Evolutionary conservation across 2,797 vertebrate species (phyloP).

Genomic region (Knipowitschia caucasica): DNA sequence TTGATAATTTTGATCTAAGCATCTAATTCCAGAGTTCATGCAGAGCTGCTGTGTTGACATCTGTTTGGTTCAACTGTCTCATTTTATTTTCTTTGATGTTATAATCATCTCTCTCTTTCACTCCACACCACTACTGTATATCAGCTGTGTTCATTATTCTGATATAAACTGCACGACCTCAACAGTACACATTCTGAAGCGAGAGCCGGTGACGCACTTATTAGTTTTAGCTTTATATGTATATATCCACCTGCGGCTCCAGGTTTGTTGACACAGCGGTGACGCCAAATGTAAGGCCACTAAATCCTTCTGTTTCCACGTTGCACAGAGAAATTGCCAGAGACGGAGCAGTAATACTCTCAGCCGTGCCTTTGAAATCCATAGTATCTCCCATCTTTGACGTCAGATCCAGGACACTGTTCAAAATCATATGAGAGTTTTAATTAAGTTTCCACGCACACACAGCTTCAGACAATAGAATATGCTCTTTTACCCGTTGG

Average conservation of each 20-base stretch:
- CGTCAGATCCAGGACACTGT: constrained; percentile 80
- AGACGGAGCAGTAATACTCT: constrained; percentile 59
- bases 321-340: constrained; percentile 77
- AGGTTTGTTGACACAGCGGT: constrained; percentile 50
- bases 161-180: too few species aligned
- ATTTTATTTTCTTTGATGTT: too few species aligned
- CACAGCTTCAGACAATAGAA: background rate
- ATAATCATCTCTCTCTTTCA: too few species aligned
- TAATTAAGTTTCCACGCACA: background rate
- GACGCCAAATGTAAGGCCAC: constrained; percentile 80
- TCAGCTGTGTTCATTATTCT: too few species aligned
- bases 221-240: background rate
- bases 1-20: too few species aligned
- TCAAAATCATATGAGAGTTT: constrained; percentile 14
- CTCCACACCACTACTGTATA: too few species aligned
- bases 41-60: too few species aligned
- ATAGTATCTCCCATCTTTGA: constrained; percentile 78
- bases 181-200: too few species aligned
- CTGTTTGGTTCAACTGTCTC: too few species aligned
- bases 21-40: too few species aligned
- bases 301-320: constrained; percentile 67
- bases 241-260: constrained; percentile 74
- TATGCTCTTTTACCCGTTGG: constrained; percentile 75
- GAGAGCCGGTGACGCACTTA: background rate
- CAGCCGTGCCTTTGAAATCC: constrained; percentile 64